Evolutionary conservation across 2,888 invertebrate species (phyloP).

Genomic region (Lysandra bellargus): DNA sequence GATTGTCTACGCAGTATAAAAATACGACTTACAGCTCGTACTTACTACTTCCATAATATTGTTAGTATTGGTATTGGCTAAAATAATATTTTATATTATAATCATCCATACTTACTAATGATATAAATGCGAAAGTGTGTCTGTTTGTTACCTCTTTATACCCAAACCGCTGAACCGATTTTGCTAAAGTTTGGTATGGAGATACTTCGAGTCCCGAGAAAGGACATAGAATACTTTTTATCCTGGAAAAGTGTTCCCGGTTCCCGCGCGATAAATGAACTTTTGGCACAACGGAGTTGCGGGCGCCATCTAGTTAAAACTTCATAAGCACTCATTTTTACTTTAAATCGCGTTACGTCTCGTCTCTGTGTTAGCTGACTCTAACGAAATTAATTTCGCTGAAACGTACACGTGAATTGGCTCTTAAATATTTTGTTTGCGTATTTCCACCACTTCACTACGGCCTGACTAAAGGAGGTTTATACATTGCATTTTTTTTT

Average conservation of each 20-base stretch:
- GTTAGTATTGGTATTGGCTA: too few relatives aligned
- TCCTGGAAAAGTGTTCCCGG: too few relatives aligned
- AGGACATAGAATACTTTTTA: too few relatives aligned
- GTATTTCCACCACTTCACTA: not conserved
- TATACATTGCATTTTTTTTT: not conserved
- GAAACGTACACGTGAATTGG: not conserved
- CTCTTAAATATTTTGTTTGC: slow-evolving; percentile 8
- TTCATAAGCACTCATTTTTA: not conserved
- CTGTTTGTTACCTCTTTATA: too few relatives aligned
- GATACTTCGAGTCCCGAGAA: too few relatives aligned
- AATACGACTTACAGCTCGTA: not conserved
- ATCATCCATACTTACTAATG: not conserved
- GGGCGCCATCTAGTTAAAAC: not conserved
- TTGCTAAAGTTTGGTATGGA: too few relatives aligned
- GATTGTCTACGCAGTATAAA: not conserved
- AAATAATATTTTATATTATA: too few relatives aligned
- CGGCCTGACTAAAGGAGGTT: not conserved
- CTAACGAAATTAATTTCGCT: not conserved
- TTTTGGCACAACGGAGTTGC: too few relatives aligned
- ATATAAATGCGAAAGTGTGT: not conserved
- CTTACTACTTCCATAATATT: too few relatives aligned
- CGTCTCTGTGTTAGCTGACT: not conserved
- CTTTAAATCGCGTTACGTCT: not conserved
- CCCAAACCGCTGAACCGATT: too few relatives aligned
- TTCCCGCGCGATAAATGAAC: too few relatives aligned